Conservation (phyloP, 2,113 vertebrate species). For the Perca fluviatilis region DNA sequence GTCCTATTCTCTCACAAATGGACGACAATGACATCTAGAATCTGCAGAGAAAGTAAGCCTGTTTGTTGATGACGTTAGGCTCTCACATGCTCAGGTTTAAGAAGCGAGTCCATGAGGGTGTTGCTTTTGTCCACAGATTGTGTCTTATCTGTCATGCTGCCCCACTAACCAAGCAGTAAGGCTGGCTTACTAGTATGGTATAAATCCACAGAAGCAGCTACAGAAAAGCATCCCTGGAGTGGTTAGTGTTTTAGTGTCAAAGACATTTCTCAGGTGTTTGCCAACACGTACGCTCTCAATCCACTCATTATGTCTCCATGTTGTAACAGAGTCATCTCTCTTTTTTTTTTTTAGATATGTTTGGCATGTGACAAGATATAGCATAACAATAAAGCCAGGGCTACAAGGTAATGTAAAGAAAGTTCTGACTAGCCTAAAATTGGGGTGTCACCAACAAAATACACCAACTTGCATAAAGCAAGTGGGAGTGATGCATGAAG, state of each 20-base stretch:
- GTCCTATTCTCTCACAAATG: not conserved
- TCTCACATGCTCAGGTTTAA: not conserved
- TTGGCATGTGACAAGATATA: too few species aligned
- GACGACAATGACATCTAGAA: not conserved
- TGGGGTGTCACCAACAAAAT: not conserved
- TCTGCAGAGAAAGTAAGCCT: not conserved
- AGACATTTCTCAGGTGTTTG: not conserved
- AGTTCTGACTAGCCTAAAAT: not conserved
- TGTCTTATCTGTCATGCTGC: not conserved
- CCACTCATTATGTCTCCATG: not conserved
- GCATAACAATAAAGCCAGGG: too few species aligned
- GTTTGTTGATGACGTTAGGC: not conserved
- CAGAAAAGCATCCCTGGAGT: not conserved
- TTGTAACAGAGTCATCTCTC: not conserved
- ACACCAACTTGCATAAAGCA: too few species aligned
- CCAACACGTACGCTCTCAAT: not conserved
- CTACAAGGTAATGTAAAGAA: too few species aligned
- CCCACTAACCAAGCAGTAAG: not conserved
- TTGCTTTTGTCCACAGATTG: not conserved
- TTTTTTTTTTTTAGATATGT: not conserved
- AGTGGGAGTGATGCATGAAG: too few species aligned
- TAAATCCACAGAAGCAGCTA: not conserved
- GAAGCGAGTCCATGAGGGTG: not conserved
- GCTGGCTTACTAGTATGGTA: not conserved
- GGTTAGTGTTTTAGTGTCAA: not conserved